Evolutionary conservation across 2,888 invertebrate genomes (phyloP).

Genomic region (Sepioteuthis lessoniana): DNA sequence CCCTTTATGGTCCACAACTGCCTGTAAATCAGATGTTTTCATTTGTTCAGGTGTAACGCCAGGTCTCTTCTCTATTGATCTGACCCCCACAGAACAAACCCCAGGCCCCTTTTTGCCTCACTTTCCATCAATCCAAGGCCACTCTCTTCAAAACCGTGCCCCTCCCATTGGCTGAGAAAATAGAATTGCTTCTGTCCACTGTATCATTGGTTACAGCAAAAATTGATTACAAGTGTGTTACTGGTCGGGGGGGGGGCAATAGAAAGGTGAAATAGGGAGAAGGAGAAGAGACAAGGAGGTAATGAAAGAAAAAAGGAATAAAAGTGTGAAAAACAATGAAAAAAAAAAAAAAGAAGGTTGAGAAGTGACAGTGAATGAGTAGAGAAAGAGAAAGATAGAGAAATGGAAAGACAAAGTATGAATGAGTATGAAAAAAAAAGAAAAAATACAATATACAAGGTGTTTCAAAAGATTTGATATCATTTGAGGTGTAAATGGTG

Average conservation of each 20-base stretch:
- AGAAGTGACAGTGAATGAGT: background rate
- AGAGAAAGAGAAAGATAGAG: background rate
- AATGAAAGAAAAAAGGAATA: background rate
- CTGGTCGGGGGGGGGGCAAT: background rate
- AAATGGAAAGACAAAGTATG: no score
- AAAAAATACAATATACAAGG: no score
- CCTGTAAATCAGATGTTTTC: slow-evolving; percentile 33
- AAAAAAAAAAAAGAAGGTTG: background rate
- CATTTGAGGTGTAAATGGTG: no score
- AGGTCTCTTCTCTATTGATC: slow-evolving; percentile 33
- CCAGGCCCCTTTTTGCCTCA: no score
- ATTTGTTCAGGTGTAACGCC: slow-evolving; percentile 33
- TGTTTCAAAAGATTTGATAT: no score
- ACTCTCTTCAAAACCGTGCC: background rate
- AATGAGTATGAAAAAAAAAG: no score
- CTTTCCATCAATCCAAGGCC: background rate
- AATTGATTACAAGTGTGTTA: background rate
- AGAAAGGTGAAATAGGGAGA: background rate
- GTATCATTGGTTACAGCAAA: background rate
- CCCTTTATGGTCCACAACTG: background rate
- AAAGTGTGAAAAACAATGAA: background rate
- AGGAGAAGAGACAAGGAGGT: background rate
- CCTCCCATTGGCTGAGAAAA: background rate
- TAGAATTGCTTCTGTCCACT: background rate
- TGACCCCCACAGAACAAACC: background rate